Evolutionary conservation across 92 coral and sea anemone species (phyloP), one percentile per base, ranked within the genome.

Genomic region (Epizoanthus scotinus): DNA sequence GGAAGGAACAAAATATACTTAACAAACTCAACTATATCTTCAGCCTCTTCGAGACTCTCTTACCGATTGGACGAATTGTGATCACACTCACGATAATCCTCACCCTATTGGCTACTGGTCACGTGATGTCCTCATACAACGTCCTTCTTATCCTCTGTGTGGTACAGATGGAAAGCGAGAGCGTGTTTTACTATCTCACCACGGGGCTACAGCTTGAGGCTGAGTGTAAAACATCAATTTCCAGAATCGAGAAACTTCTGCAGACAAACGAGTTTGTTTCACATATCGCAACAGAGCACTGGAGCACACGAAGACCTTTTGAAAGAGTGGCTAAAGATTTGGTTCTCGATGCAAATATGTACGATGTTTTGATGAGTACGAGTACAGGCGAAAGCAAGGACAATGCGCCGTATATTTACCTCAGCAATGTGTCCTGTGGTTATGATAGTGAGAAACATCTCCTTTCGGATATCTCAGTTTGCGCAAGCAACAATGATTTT

Each of bases 1-100:
- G 71, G 17, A 67, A 67, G 27, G 53, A 67, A 67, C 71, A 52
- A 24, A 67, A 40, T 21, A 40, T 18, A 67, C 53, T 67, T 49
- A 67, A 67, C 71, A 67, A 67, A 67, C 54, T 67, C 25, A 67
- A 67, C 28, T 34, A 17, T 52, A 38, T 67, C 71, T 67, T 67
- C 71, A 67, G 71, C 38, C 1, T 67, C 71, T 34, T 67, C 20
- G 54, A 34, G 6, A 67, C 71, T 3, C 53, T 67, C 8, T 14
- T 52, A 6, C 10, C 12, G 4, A 40, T 67, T 67, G 71, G 71
- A 14, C 71, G 71, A 13, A 67, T 15, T 2, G 71, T 34, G 4
- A 34, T n/a, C 53, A 67, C 71, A 17, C 5, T 66, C 47, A 9
- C 49, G 9, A 38, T 67, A 19, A 44, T 67, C 9, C 71, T 67